phyloP scores from a whole-genome alignment of 1,140 invertebrate genomes.

The Acyrthosiphon pisum region DNA sequence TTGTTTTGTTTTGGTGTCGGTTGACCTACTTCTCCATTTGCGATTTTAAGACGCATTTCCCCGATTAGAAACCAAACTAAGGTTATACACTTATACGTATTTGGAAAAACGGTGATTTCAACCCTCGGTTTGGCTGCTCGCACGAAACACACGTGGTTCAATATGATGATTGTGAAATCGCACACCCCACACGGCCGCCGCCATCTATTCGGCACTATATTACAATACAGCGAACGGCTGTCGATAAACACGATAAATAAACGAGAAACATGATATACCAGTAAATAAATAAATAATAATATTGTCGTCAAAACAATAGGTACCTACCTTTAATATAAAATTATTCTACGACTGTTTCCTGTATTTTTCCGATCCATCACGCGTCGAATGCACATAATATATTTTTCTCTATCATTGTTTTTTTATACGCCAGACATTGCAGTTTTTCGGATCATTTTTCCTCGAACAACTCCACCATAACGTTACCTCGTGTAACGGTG shows the following conservation, averaged over 20 bases:
- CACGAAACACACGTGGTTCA: not conserved
- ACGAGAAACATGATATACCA: not conserved
- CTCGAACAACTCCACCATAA: not conserved
- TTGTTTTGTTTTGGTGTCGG: no score
- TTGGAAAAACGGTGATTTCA: not conserved
- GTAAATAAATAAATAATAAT: not conserved
- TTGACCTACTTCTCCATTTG: not conserved
- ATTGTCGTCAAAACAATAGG: not conserved
- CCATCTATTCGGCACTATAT: not conserved
- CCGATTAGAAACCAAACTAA: not conserved
- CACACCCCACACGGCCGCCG: not conserved
- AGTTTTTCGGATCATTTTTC: not conserved
- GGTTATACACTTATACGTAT: not conserved
- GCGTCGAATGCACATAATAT: not conserved
- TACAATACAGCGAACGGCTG: not conserved
- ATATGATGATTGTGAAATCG: not conserved
- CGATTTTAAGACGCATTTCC: not conserved
- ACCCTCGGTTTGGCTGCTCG: not conserved
- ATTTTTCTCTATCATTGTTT: not conserved
- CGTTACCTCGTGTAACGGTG: not conserved
- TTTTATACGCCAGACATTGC: not conserved
- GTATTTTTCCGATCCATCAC: no score
- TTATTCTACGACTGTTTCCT: no score
- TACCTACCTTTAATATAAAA: no score
- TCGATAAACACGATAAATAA: not conserved